Conservation (phyloP, 2,797 vertebrate genomes). For the Etheostoma nigrum region DNA sequence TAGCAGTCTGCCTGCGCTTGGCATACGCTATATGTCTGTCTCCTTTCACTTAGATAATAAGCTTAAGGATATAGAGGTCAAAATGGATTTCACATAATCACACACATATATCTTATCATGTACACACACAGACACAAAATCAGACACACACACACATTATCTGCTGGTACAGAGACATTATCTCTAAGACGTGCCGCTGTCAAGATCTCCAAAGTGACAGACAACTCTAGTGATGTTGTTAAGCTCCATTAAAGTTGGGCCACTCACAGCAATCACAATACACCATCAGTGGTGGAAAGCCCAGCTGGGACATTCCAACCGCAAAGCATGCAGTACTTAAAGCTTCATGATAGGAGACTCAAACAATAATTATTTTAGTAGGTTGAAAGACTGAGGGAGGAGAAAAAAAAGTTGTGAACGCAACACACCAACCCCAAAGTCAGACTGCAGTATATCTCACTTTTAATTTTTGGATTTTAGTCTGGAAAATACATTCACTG, state of each 20-base stretch:
- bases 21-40: constrained; percentile 20
- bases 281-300: constrained; percentile 59
- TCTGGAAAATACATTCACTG: not conserved
- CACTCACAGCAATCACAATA: constrained; percentile 66
- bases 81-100: constrained; percentile 10
- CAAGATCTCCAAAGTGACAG: constrained; percentile 55
- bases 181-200: constrained; percentile 46
- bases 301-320: constrained; percentile 26
- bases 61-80: constrained; percentile 13
- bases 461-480: not conserved
- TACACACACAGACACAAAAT: not conserved
- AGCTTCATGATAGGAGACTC: constrained; percentile 10
- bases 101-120: not conserved
- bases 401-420: not conserved
- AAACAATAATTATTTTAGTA: constrained; percentile 1
- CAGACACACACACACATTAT: constrained; percentile 29
- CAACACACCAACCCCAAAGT: not conserved
- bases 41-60: constrained; percentile 38
- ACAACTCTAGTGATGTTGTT: constrained; percentile 50
- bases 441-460: not conserved
- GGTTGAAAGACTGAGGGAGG: not conserved
- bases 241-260: constrained; percentile 61
- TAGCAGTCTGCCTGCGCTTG: constrained; percentile 26
- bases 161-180: constrained; percentile 47
- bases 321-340: constrained; percentile 18